These are phyloP conservation scores for Drosophila elegans DNA, from an alignment of 1,140 invertebrate species.

Conservation along the genomic window DNA sequence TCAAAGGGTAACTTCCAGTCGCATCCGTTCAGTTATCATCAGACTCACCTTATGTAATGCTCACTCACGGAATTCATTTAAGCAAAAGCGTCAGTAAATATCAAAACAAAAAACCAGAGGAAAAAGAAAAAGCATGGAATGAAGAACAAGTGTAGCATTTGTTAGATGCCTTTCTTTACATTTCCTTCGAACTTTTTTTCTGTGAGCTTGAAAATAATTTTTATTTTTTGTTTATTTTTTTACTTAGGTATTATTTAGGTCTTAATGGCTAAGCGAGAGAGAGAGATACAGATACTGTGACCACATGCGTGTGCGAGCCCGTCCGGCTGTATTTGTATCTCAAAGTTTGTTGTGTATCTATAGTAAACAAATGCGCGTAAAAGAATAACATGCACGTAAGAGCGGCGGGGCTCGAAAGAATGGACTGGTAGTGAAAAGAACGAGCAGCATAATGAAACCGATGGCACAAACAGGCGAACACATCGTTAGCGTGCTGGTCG, in stretches of 20 bases:
- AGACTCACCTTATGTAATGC: constrained; percentile 68
- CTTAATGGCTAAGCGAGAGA: constrained; percentile 51
- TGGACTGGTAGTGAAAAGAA: constrained; percentile 35
- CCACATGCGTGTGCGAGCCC: constrained; percentile 17
- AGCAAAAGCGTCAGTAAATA: constrained; percentile 58
- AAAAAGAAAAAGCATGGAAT: constrained; percentile 10
- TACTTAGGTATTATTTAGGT: constrained; percentile 67
- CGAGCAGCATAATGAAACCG: constrained; percentile 38
- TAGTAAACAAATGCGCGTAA: constrained; percentile 79
- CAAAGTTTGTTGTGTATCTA: constrained; percentile 68
- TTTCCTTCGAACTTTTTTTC: constrained; percentile 15
- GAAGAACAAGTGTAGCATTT: constrained; percentile 58
- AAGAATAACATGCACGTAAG: constrained; percentile 75
- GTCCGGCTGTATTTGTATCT: constrained; percentile 56
- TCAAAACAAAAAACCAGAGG: constrained; percentile 36
- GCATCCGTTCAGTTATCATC: not conserved
- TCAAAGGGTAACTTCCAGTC: constrained; percentile 18
- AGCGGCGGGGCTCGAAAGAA: constrained; percentile 40
- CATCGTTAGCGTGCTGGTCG: constrained; percentile 50
- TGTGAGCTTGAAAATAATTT: constrained; percentile 33
- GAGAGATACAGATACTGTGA: constrained; percentile 38
- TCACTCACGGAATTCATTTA: constrained; percentile 62
- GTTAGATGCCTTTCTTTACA: constrained; percentile 52
- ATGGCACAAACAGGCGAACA: constrained; percentile 22
- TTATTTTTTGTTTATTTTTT: constrained; percentile 55